A percentile compares a stretch with the other conserved stretches of the same genome.
Evolutionary conservation across 2,113 vertebrate genomes (phyloP).

Genomic region (Heterotis niloticus): DNA sequence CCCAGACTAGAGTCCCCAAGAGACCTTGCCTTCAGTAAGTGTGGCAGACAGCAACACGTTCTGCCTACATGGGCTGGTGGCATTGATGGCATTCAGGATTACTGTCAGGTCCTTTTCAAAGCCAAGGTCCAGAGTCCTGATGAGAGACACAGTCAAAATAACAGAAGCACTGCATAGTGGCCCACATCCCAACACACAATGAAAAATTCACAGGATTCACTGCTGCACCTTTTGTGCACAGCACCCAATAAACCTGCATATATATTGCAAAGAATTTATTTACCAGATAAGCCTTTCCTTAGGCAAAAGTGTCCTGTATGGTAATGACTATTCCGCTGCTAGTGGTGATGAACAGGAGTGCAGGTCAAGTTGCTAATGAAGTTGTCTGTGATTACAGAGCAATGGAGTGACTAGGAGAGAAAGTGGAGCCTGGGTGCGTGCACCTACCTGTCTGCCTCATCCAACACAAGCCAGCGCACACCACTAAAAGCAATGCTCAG

Average conservation of each 20-base stretch:
- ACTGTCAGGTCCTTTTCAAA: constrained; percentile 88
- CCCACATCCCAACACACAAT: background rate
- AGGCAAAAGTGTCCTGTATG: too few relatives aligned
- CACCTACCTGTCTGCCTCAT: constrained; percentile 92
- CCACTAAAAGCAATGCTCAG: constrained; percentile 77
- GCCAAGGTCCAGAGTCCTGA: constrained; percentile 86
- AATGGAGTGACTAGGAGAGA: too few relatives aligned
- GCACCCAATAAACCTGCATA: background rate
- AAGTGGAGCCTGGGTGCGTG: background rate
- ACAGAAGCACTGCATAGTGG: background rate
- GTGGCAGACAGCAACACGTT: constrained; percentile 91
- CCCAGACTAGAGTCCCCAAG: background rate
- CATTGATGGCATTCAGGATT: constrained; percentile 84
- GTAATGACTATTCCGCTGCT: too few relatives aligned
- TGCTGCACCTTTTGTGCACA: background rate
- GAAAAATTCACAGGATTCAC: too few relatives aligned
- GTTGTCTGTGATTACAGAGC: too few relatives aligned
- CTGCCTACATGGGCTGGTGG: constrained; percentile 65
- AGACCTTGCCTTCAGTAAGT: constrained; percentile 70
- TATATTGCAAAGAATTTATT: too few relatives aligned
- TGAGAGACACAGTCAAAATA: constrained; percentile 20
- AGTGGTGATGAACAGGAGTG: too few relatives aligned
- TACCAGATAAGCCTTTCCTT: too few relatives aligned
- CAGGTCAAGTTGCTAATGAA: too few relatives aligned
- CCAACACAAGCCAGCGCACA: constrained; percentile 83